Base-by-base conservation (phyloP, 2,797 vertebrate species). In the Micropoecilia bifurca region DNA sequence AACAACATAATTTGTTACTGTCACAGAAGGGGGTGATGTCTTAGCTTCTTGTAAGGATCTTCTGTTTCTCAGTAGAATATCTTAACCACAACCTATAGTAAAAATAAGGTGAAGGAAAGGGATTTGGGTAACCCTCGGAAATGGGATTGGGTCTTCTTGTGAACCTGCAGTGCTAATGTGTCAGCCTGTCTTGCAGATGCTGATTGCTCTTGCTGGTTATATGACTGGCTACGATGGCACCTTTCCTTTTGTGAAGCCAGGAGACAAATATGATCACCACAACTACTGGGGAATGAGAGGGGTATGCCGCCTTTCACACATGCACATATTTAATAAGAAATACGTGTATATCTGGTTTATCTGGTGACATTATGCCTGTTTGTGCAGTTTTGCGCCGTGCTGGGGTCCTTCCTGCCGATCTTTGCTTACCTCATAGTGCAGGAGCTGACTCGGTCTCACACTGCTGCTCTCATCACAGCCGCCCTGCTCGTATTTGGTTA, bases 271-370 rank as follows among this genome's bases (percentile, higher is more conserved):
- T 39, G 97, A 97, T 71, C 94, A 97, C 71, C 97, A 99, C 92
- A 97, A 91, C 92, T 99, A 99, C 80, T 55, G 96, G 92, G 98
- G 98, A 68, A 99, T 99, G 99, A 97, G 99, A 98, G 98, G 96
- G 91, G 99, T 99, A 96, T 91, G 96, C 16, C 18, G 2, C 57
- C 57, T 73, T 80, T 9, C 46, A 59, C 43, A 59, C 30, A 72
- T 1, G 7, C 12, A 22, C 2, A 25, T 5, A 63, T 83, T 59
- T 55, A 36, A 73, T 69, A 13, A 0, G 8, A 28, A 18, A 28
- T 12, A 41, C 1, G 41, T 41, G 41, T 71, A 3, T 16, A 4
- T 71, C n/a, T 18, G 16, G 72, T 76, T 36, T 50, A 22, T 46
- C 45, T 79, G 20, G 82, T 43, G 66, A n/a, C 77, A 3, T 76